Base-by-base conservation (phyloP, 2,888 invertebrate genomes). In the Allacma fusca region DNA sequence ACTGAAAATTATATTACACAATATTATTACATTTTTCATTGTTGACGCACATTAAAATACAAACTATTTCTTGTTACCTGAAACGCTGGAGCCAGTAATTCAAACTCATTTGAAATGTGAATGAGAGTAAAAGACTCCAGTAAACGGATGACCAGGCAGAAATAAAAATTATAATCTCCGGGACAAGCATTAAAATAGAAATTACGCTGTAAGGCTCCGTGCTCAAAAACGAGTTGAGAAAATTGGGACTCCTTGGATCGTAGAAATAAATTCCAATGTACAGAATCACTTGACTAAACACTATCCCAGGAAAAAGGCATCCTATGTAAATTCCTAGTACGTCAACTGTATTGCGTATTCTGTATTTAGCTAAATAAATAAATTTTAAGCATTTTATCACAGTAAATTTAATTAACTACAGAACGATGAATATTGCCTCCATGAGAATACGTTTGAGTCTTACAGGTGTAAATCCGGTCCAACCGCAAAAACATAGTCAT, bases 171-270 rank as follows among this genome's bases (percentile, higher is more conserved):
- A 29, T 13, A 0, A 65, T 13, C 24, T 65, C 65, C 24, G 65
- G 65, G 12, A 65, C 24, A 1, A 29, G 13, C 65, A 65, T 65
- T 1, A 28, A 28, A 24, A 65, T 5, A 28, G 28, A 65, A 26
- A 9, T 12, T 1, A 28, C 26, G 16, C 65, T n/a, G n/a, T 65
- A 65, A 2, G 12, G 16, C 0, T 24, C 24, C 19, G 29, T 28
- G 24, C 13, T 16, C 26, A 65, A 1, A 1, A 65, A 26, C 7
- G 65, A 65, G 29, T 65, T 24, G 28, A 28, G 26, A 28, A 26
- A 65, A 26, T 65, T 65, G 13, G 65, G 65, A 28, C 65, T 65
- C 26, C 26, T 65, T 29, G 65, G 65, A 28, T 65, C 26, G 65
- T 28, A 65, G 24, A 26, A 5, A 19, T 65, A 65, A 1, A 65